Evolutionary conservation across 1,140 invertebrate genomes (phyloP), one percentile per base, ranked within the genome.

Genomic region (Bemisia tabaci): DNA sequence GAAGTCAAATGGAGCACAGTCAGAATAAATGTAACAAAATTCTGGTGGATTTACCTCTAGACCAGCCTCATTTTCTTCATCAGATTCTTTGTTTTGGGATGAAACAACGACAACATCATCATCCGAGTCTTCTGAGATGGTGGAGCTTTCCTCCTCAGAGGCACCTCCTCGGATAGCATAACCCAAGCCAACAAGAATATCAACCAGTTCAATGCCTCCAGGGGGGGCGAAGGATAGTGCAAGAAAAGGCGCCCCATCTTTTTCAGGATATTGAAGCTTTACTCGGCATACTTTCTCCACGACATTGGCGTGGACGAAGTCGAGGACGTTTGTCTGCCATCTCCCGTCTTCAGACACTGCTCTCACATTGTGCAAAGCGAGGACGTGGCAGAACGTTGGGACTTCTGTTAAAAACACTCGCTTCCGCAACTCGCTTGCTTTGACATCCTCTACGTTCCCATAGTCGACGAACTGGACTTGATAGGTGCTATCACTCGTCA

Each of bases 391-490:
- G 17, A 9, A 48, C 33, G 17, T 5, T 9, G 33, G 33, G 5
- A 48, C 5, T 9, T 48, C 33, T n/a, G 78, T 73, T 24, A 85
- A 77, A 5, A 82, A 78, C 1, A 87, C 76, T 66, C 80, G 79
- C 70, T 83, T 85, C 12, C 82, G 77, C 59, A 90, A 64, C 22
- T 83, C 78, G 2, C 73, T 71, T 1, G 79, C 75, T 0, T 74
- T 66, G 23, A 83, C 84, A 1, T 74, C 72, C 72, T 82, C 81
- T 1, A 73, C 33, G 68, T 81, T 83, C 2, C 82, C 82, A 68
- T 81, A 83, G 72, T 83, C 82, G 0, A 82, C 74, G 69, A 81
- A 82, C 24, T 73, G 58, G 0, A 83, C 77, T 61, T 72, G 62
- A 21, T 69, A 68, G 26, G 66, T 65, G 22, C 67, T 69, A 26